These are phyloP conservation scores for Vombatus ursinus DNA, from an alignment of 2,113 vertebrate genomes.

Conservation along the genomic window DNA sequence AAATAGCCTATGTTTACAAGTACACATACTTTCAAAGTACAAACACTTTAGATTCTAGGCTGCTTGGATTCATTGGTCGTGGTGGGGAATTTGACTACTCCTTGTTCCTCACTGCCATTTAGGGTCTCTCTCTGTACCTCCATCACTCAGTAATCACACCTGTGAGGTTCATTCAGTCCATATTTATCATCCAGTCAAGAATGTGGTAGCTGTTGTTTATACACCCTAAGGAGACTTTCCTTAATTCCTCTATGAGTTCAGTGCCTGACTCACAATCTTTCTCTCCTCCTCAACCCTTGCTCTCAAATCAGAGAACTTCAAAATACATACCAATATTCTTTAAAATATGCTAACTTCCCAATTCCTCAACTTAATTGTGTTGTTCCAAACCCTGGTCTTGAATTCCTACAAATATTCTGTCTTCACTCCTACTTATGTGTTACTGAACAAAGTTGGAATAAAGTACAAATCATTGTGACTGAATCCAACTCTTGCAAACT, in stretches of 20 bases:
- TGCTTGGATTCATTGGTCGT: background rate
- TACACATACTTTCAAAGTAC: background rate
- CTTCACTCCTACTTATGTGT: background rate
- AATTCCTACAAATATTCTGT: background rate
- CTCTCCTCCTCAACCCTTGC: background rate
- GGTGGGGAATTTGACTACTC: background rate
- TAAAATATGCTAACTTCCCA: background rate
- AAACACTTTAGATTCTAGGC: background rate
- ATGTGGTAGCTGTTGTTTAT: background rate
- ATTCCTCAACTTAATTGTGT: background rate
- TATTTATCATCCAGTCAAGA: background rate
- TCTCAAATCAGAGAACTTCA: background rate
- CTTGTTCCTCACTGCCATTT: background rate
- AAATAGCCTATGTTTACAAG: background rate
- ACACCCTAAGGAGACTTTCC: background rate
- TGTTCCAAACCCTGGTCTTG: background rate
- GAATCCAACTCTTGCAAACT: background rate
- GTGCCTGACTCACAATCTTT: background rate
- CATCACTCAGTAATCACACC: background rate
- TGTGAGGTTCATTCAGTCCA: background rate
- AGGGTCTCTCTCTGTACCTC: background rate
- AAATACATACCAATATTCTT: background rate
- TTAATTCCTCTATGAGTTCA: background rate
- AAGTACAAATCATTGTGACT: background rate
- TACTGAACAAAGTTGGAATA: background rate